phyloP scores from a whole-genome alignment of 2,797 vertebrate species.

The Graptemys geographica region DNA sequence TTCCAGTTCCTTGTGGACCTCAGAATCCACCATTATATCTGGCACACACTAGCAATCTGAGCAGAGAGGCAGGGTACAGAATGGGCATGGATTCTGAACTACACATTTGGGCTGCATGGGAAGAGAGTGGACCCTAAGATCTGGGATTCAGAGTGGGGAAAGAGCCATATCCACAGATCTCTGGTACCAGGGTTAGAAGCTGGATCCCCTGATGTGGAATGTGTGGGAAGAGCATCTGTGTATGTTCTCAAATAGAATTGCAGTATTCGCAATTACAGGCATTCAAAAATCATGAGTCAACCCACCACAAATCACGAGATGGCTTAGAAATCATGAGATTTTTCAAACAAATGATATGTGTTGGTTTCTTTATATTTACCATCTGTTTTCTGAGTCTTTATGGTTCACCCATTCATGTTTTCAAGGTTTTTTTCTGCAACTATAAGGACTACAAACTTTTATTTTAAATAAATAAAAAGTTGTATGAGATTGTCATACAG shows the following conservation, averaged over 20 bases:
- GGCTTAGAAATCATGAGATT: not conserved
- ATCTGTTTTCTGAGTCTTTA: not conserved
- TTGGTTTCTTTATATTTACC: not conserved
- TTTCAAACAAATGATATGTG: not conserved
- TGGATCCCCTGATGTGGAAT: not conserved
- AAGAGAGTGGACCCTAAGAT: not conserved
- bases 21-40: not conserved
- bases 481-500: not conserved
- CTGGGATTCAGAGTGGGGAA: not conserved
- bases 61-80: not conserved
- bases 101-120: not conserved
- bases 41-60: not conserved
- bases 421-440: not conserved
- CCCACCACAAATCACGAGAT: not conserved
- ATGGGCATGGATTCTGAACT: not conserved
- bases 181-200: not conserved
- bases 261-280: not conserved
- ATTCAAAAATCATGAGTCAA: not conserved
- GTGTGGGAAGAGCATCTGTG: not conserved
- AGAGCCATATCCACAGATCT: not conserved
- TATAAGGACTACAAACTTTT: not conserved
- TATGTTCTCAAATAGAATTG: not conserved
- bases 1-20: not conserved
- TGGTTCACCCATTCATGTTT: not conserved
- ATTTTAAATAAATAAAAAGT: not conserved